Percentiles rank a stretch among this genome's conserved stretches.
These are phyloP conservation scores for Lepus oiostolus DNA, from an alignment of 2,797 vertebrate species.

Conservation along the genomic window DNA sequence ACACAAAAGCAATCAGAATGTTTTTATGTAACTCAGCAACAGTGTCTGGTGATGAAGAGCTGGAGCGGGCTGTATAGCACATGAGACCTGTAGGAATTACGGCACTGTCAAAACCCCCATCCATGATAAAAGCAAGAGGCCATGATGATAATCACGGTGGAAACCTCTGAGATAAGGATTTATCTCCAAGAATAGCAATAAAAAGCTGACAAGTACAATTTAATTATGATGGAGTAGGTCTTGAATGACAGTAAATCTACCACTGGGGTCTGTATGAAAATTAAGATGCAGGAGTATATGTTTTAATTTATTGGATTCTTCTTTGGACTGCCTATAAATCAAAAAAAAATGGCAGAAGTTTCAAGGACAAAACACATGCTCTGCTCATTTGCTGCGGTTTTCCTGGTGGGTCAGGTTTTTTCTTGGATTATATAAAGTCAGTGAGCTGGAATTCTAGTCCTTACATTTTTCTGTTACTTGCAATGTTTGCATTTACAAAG, in stretches of 20 bases:
- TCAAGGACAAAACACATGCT: constrained; percentile 76
- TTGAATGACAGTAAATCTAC: constrained; percentile 86
- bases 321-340: constrained; percentile 84
- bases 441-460: neutral
- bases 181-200: constrained; percentile 87
- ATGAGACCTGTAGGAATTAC: constrained; percentile 77
- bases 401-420: neutral
- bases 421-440: constrained; percentile 35
- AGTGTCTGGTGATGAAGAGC: constrained; percentile 76
- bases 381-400: constrained; percentile 49
- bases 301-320: constrained; percentile 84
- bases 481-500: neutral
- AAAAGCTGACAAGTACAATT: constrained; percentile 87
- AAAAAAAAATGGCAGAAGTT: constrained; percentile 71
- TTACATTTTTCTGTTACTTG: neutral
- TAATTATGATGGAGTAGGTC: constrained; percentile 88
- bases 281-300: constrained; percentile 83
- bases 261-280: constrained; percentile 83
- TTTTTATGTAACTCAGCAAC: constrained; percentile 64
- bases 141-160: constrained; percentile 82
- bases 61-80: constrained; percentile 76
- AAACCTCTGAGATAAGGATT: constrained; percentile 87
- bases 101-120: constrained; percentile 85
- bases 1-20: constrained; percentile 17
- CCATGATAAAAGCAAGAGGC: constrained; percentile 85